phyloP scores from a whole-genome alignment of 2,113 vertebrate species.

The Carassius gibelio region DNA sequence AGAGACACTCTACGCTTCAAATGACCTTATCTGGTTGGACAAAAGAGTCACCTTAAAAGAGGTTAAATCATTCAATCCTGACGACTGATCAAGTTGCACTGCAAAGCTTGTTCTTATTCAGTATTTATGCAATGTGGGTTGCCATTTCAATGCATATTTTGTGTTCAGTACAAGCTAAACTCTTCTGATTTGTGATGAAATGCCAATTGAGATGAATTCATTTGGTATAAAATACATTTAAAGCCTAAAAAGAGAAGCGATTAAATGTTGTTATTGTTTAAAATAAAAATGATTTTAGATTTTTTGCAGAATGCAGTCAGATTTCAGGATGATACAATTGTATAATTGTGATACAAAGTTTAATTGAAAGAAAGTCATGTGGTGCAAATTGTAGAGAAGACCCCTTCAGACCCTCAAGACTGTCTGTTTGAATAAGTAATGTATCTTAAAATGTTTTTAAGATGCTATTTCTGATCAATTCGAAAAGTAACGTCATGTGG shows the following conservation, averaged over 20 bases:
- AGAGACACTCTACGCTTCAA: neutral
- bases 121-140: neutral
- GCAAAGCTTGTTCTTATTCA: neutral
- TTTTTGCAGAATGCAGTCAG: neutral
- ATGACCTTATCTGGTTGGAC: conserved; percentile 32
- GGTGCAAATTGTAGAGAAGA: neutral
- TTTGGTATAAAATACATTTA: too few species aligned
- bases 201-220: neutral
- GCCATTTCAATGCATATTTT: neutral
- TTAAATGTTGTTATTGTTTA: too few species aligned
- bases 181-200: neutral
- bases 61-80: neutral
- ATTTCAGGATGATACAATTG: neutral
- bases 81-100: neutral
- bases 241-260: too few species aligned
- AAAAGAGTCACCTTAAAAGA: neutral
- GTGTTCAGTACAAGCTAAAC: neutral
- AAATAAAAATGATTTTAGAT: too few species aligned
- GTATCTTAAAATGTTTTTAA: neutral
- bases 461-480: neutral
- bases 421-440: neutral
- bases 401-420: neutral
- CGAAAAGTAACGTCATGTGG: neutral
- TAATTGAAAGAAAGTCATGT: neutral
- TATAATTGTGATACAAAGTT: neutral